Base-by-base conservation (phyloP, 2,113 vertebrate species). In the Dromaius novaehollandiae region DNA sequence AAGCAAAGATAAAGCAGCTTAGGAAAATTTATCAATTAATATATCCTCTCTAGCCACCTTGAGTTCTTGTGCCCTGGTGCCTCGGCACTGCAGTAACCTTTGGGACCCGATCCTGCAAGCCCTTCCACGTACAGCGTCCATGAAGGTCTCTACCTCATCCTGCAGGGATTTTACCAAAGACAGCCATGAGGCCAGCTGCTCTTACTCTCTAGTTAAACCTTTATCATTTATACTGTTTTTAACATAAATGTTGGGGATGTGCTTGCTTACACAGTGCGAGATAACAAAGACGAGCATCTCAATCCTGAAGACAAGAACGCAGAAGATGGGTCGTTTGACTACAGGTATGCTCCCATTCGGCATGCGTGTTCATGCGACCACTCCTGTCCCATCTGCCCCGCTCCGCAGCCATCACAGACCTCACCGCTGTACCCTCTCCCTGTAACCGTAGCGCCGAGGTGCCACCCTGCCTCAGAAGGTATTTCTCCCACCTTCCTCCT, bases 301-400 rank as follows among this genome's bases (percentile, higher is more conserved):
- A 99, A 99, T 17, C 97, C 98, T 0, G 99, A 99, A 83, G 99
- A 99, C 93, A 99, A 99, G 93, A 99, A 99, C 69, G 99, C 99
- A 86, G 99, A 99, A 66, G 99, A 99, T 3, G 99, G 99, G 53
- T 99, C 99, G 1, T 99, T 99, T 68, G 99, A 99, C 97, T 99
- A 99, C 98, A 99, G 99, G 99, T 99, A 98, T 44, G 98, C 96
- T 32, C 40, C 89, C n/a, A 8, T 1, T 56, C 1, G 55, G 93
- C 84, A 95, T 97, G 88, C 13, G 51, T 10, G 21, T 38, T 53
- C 92, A 16, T 15, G 3, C 13, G 8, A 15, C 69, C 82, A 65
- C 32, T 7, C 34, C 20, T 56, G 13, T 25, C 74, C 71, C 93
- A 66, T 88, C 79, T 56, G 86, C 89, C 68, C 40, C 19, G 7